phyloP scores from a whole-genome alignment of 2,113 vertebrate genomes.

The Myocastor coypus region DNA sequence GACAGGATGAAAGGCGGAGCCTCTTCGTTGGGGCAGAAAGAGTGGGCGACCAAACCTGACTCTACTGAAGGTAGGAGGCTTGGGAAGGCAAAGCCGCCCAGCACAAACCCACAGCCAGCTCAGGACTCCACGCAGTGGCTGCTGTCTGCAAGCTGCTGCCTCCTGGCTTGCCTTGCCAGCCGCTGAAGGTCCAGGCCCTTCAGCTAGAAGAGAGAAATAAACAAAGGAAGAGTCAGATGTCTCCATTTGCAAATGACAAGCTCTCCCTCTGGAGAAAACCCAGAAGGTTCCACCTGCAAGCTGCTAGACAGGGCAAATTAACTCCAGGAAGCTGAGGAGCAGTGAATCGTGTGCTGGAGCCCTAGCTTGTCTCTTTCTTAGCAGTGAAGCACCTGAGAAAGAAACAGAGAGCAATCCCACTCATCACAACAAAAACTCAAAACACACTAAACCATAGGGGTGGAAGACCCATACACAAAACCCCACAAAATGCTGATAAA shows the following conservation, averaged over 20 bases:
- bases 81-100: background rate
- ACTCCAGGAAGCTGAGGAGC: background rate
- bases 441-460: background rate
- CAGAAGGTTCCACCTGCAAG: background rate
- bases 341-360: background rate
- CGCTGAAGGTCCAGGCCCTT: background rate
- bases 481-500: background rate
- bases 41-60: background rate
- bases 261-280: background rate
- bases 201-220: background rate
- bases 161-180: too few species aligned
- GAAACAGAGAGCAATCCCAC: background rate
- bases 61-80: too few species aligned
- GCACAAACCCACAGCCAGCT: background rate
- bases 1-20: background rate
- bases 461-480: background rate
- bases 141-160: too few species aligned
- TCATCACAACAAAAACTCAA: background rate
- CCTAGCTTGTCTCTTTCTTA: background rate
- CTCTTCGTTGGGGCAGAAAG: background rate
- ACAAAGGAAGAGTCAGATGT: too few species aligned
- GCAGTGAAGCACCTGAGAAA: background rate
- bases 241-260: background rate
- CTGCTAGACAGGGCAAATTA: background rate
- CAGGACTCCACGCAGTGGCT: background rate